Evolutionary conservation across 2,113 vertebrate genomes (phyloP).

Genomic region (Phrynosoma blainvillii): DNA sequence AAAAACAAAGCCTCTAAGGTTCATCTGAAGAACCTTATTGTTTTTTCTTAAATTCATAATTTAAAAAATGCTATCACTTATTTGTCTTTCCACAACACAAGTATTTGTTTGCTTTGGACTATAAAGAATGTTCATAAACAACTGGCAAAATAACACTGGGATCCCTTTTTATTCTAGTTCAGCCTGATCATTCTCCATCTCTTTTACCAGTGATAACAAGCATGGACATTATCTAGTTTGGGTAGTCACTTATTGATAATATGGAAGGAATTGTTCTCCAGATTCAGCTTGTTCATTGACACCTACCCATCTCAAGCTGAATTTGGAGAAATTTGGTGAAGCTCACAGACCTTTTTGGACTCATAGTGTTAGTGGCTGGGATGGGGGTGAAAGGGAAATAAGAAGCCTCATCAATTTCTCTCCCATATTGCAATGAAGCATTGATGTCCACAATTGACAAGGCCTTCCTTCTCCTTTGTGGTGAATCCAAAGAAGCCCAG

Average conservation of each 20-base stretch:
- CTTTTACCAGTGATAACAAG: neutral
- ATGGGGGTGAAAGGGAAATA: too few relatives aligned
- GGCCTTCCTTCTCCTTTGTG: neutral
- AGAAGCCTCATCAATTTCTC: neutral
- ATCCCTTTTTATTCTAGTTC: slow-evolving; percentile 12
- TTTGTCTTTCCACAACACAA: neutral
- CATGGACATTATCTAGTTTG: neutral
- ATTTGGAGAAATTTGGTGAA: neutral
- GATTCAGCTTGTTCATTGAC: neutral
- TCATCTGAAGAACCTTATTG: neutral
- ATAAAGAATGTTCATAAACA: neutral
- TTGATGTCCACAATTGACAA: neutral
- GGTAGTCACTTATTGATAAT: neutral
- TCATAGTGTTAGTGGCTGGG: too few relatives aligned
- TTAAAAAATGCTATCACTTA: neutral
- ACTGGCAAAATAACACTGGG: neutral
- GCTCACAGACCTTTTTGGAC: neutral
- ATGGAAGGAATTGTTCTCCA: too few relatives aligned
- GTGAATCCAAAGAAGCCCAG: neutral
- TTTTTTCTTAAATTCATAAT: too few relatives aligned
- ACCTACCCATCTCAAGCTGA: neutral
- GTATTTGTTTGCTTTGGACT: neutral
- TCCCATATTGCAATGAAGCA: neutral
- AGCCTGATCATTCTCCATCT: neutral
- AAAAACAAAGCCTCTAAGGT: neutral